phyloP scores from a whole-genome alignment of 2,888 invertebrate species.

The Romanomermis culicivorax region DNA sequence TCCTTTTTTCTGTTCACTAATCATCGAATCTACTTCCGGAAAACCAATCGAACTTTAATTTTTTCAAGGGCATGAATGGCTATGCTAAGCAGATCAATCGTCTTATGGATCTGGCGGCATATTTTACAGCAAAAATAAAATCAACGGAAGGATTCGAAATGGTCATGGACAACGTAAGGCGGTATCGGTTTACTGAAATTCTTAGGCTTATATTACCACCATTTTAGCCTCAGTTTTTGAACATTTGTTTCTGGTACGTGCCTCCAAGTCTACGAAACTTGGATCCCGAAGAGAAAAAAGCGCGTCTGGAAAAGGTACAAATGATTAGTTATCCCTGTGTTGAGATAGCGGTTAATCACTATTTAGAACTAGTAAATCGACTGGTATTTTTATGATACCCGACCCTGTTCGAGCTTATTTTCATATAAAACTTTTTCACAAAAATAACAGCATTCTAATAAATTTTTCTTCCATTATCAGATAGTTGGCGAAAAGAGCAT shows the following conservation, averaged over 20 bases:
- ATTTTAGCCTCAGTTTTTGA: conserved; percentile 62
- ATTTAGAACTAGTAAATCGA: too few species aligned
- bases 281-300: conserved; percentile 24
- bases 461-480: too few species aligned
- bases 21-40: too few species aligned
- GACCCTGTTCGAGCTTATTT: too few species aligned
- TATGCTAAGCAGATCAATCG: conserved; percentile 83
- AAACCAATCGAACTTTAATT: too few species aligned
- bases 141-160: conserved; percentile 26
- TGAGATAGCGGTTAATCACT: neutral
- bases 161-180: conserved; percentile 22
- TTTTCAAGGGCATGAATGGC: conserved; percentile 60
- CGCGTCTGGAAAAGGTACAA: conserved; percentile 23
- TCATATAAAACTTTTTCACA: too few species aligned
- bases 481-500: too few species aligned
- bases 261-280: conserved; percentile 46
- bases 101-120: conserved; percentile 72
- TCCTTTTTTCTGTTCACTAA: too few species aligned
- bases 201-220: neutral
- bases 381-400: too few species aligned
- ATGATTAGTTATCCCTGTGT: too few species aligned
- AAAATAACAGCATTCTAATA: too few species aligned
- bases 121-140: conserved; percentile 23
- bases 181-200: neutral
- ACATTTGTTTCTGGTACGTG: conserved; percentile 96